phyloP scores from a whole-genome alignment of 2,888 invertebrate species.

The Cyclophora albipunctata region DNA sequence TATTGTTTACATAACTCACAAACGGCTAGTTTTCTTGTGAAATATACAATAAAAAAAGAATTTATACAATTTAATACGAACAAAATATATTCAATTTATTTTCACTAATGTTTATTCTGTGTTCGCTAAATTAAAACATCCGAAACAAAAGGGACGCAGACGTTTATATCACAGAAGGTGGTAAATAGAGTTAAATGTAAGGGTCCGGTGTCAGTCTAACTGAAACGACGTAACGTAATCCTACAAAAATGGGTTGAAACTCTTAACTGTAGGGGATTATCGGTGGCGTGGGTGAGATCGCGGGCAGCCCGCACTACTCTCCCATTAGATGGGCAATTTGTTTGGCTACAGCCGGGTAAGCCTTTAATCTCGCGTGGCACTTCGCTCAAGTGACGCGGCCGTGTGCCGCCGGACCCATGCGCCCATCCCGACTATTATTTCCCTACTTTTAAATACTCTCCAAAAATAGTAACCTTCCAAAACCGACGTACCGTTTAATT shows the following conservation, averaged over 20 bases:
- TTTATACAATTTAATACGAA: too few relatives aligned
- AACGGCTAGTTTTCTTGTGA: too few relatives aligned
- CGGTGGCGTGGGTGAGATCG: constrained; percentile 30
- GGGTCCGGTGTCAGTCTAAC: constrained; percentile 24
- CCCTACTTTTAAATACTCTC: constrained; percentile 7
- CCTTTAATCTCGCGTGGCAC: constrained; percentile 53
- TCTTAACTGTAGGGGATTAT: constrained; percentile 35
- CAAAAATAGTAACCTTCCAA: constrained; percentile 4
- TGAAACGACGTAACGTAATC: constrained; percentile 22
- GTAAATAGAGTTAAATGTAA: neutral
- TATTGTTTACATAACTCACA: too few relatives aligned
- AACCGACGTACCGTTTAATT: constrained; percentile 15
- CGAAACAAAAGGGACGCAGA: too few relatives aligned
- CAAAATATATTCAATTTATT: too few relatives aligned
- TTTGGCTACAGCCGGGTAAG: constrained; percentile 51
- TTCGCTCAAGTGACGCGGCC: constrained; percentile 31
- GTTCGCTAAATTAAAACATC: too few relatives aligned
- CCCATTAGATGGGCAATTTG: constrained; percentile 62
- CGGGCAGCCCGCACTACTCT: constrained; percentile 35
- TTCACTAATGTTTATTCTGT: too few relatives aligned
- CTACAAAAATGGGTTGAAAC: constrained; percentile 32
- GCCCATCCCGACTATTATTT: constrained; percentile 21
- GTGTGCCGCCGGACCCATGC: constrained; percentile 13
- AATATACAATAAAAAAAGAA: too few relatives aligned
- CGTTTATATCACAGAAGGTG: too few relatives aligned